phyloP scores from a whole-genome alignment of 2,888 invertebrate species.

The Polyommatus icarus region DNA sequence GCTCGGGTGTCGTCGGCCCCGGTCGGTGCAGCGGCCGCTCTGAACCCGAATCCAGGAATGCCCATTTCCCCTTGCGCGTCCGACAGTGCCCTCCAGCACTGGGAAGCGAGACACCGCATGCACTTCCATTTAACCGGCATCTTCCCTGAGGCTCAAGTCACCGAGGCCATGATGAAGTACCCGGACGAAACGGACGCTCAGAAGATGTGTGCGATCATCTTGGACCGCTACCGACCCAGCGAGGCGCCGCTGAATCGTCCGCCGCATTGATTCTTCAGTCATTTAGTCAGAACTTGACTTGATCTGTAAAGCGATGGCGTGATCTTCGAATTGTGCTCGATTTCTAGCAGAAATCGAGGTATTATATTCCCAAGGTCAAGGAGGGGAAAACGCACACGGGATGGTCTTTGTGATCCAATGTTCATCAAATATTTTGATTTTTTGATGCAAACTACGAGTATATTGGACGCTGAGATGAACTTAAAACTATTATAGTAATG shows the following conservation, averaged over 20 bases:
- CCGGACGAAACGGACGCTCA: conserved; percentile 95
- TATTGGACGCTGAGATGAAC: neutral
- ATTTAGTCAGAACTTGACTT: conserved; percentile 21
- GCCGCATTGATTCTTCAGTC: conserved; percentile 38
- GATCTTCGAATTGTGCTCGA: conserved; percentile 55
- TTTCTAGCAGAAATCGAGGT: conserved; percentile 62
- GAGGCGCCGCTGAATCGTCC: conserved; percentile 55
- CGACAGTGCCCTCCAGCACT: conserved; percentile 71
- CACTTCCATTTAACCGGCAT: conserved; percentile 95
- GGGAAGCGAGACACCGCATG: conserved; percentile 87
- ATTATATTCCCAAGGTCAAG: conserved; percentile 49
- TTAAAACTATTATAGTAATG: no score
- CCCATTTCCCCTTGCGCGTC: conserved; percentile 63
- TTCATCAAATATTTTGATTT: neutral
- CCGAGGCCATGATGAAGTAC: conserved; percentile 91
- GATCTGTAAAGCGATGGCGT: conserved; percentile 30
- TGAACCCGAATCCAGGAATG: conserved; percentile 73
- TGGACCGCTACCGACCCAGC: conserved; percentile 84
- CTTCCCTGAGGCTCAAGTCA: conserved; percentile 95
- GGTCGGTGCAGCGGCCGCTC: conserved; percentile 84
- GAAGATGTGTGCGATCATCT: conserved; percentile 92
- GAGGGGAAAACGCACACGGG: conserved; percentile 1
- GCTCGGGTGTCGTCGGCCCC: conserved; percentile 89
- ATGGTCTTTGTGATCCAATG: neutral
- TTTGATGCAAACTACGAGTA: neutral